phyloP scores from a whole-genome alignment of 2,888 invertebrate genomes.

The Gnatocerus cornutus region DNA sequence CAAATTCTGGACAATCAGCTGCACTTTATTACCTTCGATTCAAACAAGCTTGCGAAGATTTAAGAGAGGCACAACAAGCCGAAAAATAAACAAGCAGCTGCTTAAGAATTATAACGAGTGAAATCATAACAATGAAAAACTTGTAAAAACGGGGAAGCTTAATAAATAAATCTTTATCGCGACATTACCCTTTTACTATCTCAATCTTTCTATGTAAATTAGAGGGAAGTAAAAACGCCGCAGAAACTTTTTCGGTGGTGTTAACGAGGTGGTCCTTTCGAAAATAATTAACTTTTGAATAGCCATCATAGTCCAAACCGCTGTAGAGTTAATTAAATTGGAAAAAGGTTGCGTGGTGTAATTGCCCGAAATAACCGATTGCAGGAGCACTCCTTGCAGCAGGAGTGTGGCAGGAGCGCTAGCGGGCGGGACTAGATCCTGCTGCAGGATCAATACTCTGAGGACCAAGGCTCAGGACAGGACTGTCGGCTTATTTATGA shows the following conservation, averaged over 20 bases:
- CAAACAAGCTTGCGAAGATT: not conserved
- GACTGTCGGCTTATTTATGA: slow-evolving; percentile 59
- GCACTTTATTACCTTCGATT: slow-evolving; percentile 27
- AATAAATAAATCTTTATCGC: slow-evolving; percentile 27
- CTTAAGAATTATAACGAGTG: no score
- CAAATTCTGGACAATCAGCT: slow-evolving; percentile 26
- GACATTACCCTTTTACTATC: slow-evolving; percentile 16
- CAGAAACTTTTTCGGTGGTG: slow-evolving; percentile 15
- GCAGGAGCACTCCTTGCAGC: slow-evolving; percentile 55
- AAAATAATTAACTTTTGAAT: slow-evolving; percentile 41
- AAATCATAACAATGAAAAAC: slow-evolving; percentile 17
- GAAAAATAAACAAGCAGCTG: no score
- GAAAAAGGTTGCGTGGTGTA: slow-evolving; percentile 41
- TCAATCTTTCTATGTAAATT: slow-evolving; percentile 33
- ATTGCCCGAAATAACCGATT: slow-evolving; percentile 54
- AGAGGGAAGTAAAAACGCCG: not conserved
- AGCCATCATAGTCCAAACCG: slow-evolving; percentile 23
- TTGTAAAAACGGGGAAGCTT: slow-evolving; percentile 1
- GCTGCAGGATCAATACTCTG: slow-evolving; percentile 63
- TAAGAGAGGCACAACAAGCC: not conserved
- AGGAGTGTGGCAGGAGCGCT: slow-evolving; percentile 57
- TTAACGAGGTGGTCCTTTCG: slow-evolving; percentile 5
- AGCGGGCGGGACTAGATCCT: slow-evolving; percentile 50
- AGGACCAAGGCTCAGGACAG: slow-evolving; percentile 59
- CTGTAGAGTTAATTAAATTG: slow-evolving; percentile 39